A percentile compares a stretch with the other conserved stretches of the same genome.
Evolutionary conservation across 2,113 vertebrate species (phyloP).

Genomic region (Scomber scombrus): DNA sequence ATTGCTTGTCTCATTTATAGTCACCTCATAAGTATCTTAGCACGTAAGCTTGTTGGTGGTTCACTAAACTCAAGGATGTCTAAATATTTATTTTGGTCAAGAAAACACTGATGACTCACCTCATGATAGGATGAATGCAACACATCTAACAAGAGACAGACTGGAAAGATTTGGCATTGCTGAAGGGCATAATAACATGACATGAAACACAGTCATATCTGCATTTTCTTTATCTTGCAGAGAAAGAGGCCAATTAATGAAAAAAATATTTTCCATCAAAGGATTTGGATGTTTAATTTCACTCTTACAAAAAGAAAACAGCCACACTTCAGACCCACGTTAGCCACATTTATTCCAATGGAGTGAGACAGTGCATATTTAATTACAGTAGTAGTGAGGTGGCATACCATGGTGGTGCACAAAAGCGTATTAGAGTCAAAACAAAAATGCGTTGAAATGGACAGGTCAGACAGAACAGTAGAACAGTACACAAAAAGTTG

Average conservation of each 20-base stretch:
- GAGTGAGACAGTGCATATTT: slow-evolving; percentile 82
- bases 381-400: slow-evolving; percentile 79
- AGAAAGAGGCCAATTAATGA: not conserved
- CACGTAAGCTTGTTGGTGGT: slow-evolving; percentile 23
- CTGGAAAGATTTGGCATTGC: not conserved
- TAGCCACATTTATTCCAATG: slow-evolving; percentile 78
- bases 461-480: slow-evolving; percentile 45
- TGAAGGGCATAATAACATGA: slow-evolving; percentile 66
- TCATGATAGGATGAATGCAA: slow-evolving; percentile 26
- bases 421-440: slow-evolving; percentile 42
- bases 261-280: not conserved
- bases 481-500: slow-evolving; percentile 49
- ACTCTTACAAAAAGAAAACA: not conserved
- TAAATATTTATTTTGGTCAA: slow-evolving; percentile 70
- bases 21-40: not conserved
- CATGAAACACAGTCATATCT: slow-evolving; percentile 1
- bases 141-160: not conserved
- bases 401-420: slow-evolving; percentile 53
- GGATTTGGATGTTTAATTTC: slow-evolving; percentile 13
- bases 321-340: slow-evolving; percentile 57
- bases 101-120: not conserved
- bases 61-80: slow-evolving; percentile 68
- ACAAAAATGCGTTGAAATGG: slow-evolving; percentile 46
- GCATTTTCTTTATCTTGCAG: slow-evolving; percentile 31
- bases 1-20: slow-evolving; percentile 69